phyloP scores from a whole-genome alignment of 2,888 invertebrate genomes.

The Crepidodera aurea region DNA sequence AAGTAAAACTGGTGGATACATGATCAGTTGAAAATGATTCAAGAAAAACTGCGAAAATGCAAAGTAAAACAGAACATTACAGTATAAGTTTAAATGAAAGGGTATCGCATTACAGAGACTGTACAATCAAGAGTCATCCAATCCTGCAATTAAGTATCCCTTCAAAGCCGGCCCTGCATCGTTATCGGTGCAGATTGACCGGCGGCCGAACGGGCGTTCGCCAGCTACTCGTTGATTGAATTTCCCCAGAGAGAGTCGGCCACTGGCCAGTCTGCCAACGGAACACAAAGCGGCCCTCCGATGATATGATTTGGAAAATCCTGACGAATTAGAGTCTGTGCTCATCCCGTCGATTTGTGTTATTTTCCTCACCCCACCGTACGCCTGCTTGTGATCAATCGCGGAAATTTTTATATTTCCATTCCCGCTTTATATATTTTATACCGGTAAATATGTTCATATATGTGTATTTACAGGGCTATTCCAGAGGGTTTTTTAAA shows the following conservation, averaged over 20 bases:
- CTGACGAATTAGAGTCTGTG: slow-evolving; percentile 47
- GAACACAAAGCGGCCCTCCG: slow-evolving; percentile 49
- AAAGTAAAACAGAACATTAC: too few relatives aligned
- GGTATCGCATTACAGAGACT: background rate
- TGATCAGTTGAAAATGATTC: too few relatives aligned
- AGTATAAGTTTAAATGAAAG: background rate
- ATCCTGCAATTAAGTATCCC: slow-evolving; percentile 28
- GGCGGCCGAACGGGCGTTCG: slow-evolving; percentile 11
- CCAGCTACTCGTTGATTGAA: slow-evolving; percentile 56
- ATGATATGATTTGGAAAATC: slow-evolving; percentile 53
- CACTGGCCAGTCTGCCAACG: slow-evolving; percentile 41
- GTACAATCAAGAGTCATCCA: slow-evolving; percentile 16
- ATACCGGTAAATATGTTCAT: slow-evolving; percentile 4
- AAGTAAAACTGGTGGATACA: too few relatives aligned
- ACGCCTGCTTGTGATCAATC: slow-evolving; percentile 30
- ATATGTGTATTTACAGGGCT: slow-evolving; percentile 1
- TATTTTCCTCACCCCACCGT: slow-evolving; percentile 33
- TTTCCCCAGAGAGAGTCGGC: slow-evolving; percentile 53
- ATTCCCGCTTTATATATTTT: slow-evolving; percentile 19
- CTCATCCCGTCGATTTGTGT: slow-evolving; percentile 43
- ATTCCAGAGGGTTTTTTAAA: background rate
- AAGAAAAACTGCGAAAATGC: too few relatives aligned
- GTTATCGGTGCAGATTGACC: slow-evolving; percentile 46
- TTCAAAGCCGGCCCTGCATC: slow-evolving; percentile 36
- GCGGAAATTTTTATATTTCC: slow-evolving; percentile 35